These are phyloP conservation scores for Tinamus major DNA, from an alignment of 2,797 vertebrate genomes.

Conservation along the genomic window DNA sequence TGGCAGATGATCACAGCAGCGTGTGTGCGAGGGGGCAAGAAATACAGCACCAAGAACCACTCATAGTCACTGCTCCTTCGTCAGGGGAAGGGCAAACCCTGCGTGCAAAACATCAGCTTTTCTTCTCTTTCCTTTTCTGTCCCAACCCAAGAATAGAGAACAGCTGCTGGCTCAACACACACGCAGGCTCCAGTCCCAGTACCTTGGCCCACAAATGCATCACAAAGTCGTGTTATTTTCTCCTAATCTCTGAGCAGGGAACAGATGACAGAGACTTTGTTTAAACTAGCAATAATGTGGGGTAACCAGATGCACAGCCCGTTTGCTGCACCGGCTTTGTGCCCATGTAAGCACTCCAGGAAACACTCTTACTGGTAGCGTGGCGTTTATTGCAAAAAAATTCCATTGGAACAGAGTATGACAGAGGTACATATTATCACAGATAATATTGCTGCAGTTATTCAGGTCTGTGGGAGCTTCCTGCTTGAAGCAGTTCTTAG, in stretches of 20 bases:
- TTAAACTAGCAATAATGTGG: constrained; percentile 50
- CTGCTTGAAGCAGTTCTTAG: constrained; percentile 36
- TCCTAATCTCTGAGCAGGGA: constrained; percentile 32
- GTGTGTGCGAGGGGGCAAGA: neutral
- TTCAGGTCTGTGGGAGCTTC: constrained; percentile 6
- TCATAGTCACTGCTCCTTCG: neutral
- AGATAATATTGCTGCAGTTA: constrained; percentile 68
- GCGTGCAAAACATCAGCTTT: neutral
- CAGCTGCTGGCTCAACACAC: neutral
- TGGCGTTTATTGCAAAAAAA: constrained; percentile 25
- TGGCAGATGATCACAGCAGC: constrained; percentile 33
- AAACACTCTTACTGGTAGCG: constrained; percentile 64
- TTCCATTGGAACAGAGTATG: constrained; percentile 20
- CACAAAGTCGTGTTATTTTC: constrained; percentile 1
- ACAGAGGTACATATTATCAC: constrained; percentile 55
- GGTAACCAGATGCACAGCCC: constrained; percentile 16
- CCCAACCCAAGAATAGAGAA: neutral
- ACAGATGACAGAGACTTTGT: constrained; percentile 18
- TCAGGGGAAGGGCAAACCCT: neutral
- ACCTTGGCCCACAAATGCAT: neutral
- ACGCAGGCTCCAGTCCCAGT: neutral
- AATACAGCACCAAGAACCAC: neutral
- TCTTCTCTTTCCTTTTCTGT: neutral
- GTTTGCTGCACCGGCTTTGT: constrained; percentile 8
- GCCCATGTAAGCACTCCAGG: constrained; percentile 60